These are phyloP conservation scores for Alcedo atthis DNA, from an alignment of 2,797 vertebrate species.

Conservation along the genomic window DNA sequence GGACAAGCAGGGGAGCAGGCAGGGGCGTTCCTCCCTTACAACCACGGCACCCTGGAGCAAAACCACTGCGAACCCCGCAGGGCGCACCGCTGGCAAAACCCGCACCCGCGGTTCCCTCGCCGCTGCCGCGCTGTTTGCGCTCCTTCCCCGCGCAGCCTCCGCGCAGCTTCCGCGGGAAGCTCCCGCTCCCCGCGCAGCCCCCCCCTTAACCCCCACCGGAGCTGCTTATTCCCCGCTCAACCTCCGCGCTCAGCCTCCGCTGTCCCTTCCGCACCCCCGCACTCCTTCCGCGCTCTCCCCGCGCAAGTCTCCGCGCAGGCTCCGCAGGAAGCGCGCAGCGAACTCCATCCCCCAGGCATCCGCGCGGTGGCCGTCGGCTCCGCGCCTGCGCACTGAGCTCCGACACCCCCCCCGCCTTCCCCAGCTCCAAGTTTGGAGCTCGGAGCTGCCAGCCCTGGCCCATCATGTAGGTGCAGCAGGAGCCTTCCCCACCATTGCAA, in stretches of 20 bases:
- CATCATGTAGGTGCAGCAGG: conserved; percentile 93
- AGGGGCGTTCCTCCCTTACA: background rate
- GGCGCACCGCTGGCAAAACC: background rate
- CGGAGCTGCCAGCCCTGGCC: conserved; percentile 91
- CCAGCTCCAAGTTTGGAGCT: conserved; percentile 92
- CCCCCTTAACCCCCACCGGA: too few species aligned
- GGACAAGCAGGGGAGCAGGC: background rate
- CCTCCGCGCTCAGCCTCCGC: too few species aligned
- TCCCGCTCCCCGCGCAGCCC: too few species aligned
- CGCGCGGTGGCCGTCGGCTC: too few species aligned
- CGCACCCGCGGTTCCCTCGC: background rate
- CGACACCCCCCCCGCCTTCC: background rate
- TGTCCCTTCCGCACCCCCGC: too few species aligned
- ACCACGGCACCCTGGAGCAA: background rate
- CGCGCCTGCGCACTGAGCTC: too few species aligned
- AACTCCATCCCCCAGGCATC: too few species aligned
- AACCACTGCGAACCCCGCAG: background rate
- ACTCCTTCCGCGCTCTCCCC: background rate
- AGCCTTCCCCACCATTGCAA: conserved; percentile 82
- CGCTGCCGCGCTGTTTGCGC: background rate
- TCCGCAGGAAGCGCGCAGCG: background rate
- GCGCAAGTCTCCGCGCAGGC: background rate
- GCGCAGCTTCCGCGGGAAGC: too few species aligned
- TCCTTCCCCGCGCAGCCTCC: background rate
- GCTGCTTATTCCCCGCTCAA: too few species aligned